Evolutionary conservation across 2,888 invertebrate genomes (phyloP).

Genomic region (Myopa testacea): DNA sequence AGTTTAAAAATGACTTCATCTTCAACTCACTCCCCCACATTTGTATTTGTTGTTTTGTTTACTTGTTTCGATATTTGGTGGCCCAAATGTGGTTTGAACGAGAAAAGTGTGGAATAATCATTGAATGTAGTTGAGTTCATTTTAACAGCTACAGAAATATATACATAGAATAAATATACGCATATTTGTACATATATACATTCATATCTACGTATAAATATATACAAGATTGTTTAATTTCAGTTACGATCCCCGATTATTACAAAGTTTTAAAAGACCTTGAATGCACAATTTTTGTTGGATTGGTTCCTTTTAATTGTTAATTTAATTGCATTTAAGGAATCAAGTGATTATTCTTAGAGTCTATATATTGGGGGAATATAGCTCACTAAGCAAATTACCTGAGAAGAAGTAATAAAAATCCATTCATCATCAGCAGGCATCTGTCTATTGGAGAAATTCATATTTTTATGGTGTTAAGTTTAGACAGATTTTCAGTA

Average conservation of each 20-base stretch:
- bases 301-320: neutral
- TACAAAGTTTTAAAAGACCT: neutral
- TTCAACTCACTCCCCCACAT: conserved; percentile 5
- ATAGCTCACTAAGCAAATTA: no score
- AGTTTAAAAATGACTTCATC: conserved; percentile 25
- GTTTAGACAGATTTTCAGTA: no score
- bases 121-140: neutral
- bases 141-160: neutral
- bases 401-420: no score
- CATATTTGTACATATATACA: no score
- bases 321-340: neutral
- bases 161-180: neutral
- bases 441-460: no score
- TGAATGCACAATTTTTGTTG: conserved; percentile 12
- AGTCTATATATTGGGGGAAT: no score
- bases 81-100: neutral
- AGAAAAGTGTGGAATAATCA: neutral
- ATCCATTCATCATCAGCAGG: no score
- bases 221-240: no score
- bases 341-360: no score
- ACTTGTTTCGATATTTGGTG: neutral
- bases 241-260: no score
- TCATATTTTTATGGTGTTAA: no score
- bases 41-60: neutral
- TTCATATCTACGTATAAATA: no score